Percentiles rank a stretch among this genome's conserved stretches.
phyloP scores from a whole-genome alignment of 1,140 invertebrate species.

The Drosophila punjabiensis region DNA sequence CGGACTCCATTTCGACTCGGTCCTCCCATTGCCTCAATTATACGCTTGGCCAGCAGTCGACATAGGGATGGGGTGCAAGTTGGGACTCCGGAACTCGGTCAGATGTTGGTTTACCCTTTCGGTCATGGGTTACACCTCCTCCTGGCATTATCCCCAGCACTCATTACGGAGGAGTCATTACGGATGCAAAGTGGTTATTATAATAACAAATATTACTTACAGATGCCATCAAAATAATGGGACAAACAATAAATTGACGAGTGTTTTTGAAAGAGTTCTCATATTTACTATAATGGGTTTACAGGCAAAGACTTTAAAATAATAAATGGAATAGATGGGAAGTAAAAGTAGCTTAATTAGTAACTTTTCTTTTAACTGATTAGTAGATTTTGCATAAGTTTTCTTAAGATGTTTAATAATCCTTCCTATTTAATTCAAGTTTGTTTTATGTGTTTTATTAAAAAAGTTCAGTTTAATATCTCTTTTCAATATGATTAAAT shows the following conservation, averaged over 20 bases:
- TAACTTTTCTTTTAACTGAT: no score
- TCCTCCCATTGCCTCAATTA: slow-evolving; percentile 62
- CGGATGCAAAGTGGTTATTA: slow-evolving; percentile 42
- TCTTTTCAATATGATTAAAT: no score
- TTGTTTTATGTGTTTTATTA: no score
- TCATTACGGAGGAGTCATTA: slow-evolving; percentile 35
- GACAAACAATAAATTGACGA: no score
- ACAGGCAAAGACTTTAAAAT: not conserved
- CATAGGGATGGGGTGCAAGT: not conserved
- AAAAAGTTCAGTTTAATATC: no score
- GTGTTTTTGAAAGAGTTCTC: not conserved
- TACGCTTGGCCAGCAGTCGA: slow-evolving; percentile 56
- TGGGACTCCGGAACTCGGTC: slow-evolving; percentile 63
- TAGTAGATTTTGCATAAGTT: no score
- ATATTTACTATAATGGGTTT: not conserved
- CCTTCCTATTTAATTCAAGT: no score
- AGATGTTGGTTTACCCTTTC: slow-evolving; percentile 76
- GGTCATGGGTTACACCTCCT: slow-evolving; percentile 73
- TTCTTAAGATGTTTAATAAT: no score
- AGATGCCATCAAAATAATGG: slow-evolving; percentile 25
- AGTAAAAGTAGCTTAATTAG: no score
- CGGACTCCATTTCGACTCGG: slow-evolving; percentile 15
- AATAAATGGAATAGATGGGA: not conserved
- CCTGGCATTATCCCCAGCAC: slow-evolving; percentile 40
- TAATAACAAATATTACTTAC: slow-evolving; percentile 41